Evolutionary conservation across 2,113 vertebrate genomes (phyloP), one percentile per base, ranked within the genome.

Genomic region (Labeo rohita): DNA sequence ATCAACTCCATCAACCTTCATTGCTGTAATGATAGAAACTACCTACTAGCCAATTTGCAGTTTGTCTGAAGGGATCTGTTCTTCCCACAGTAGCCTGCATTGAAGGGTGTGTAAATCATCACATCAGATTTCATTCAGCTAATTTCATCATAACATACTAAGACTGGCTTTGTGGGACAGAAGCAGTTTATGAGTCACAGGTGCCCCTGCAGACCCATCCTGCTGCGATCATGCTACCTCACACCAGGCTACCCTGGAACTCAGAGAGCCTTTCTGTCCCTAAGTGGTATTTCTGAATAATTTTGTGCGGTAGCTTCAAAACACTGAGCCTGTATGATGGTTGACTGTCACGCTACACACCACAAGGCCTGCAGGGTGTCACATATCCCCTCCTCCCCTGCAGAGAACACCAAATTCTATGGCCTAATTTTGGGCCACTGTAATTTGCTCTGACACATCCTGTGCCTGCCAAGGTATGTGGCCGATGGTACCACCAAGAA

Each of bases 361-460:
- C 65, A 54, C 80, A 83, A 83, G 63, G 80, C 45, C 65, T 83
- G 80, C 80, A 78, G 79, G 63, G 80, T 79, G 54, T 86, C 84
- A 39, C 65, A 47, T 86, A 28, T 83, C 74, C 72, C 59, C 72
- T 68, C 70, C 65, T 54, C n/a, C 54, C 18, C 16, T 9, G 28
- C 28, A 11, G 23, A 61, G 83, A 72, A 84, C 61, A 81, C 39
- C 45, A 56, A 70, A 77, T 66, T 81, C 87, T 85, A 50, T 85
- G 59, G 84, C 63, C 85, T 86, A 80, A 84, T 80, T 86, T 89
- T 86, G 76, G 85, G 49, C 28, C 65, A 52, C 49, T 86, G 85
- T 81, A 86, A 89, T 75, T 65, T 75, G 56, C 79, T 18, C 85
- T 34, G 85, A 86, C 78, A 75, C 52, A 45, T 84, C 47, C 21